A percentile compares a stretch with the other conserved stretches of the same genome.
phyloP scores from a whole-genome alignment of 2,797 vertebrate species.

The Sebastes wilsoni region DNA sequence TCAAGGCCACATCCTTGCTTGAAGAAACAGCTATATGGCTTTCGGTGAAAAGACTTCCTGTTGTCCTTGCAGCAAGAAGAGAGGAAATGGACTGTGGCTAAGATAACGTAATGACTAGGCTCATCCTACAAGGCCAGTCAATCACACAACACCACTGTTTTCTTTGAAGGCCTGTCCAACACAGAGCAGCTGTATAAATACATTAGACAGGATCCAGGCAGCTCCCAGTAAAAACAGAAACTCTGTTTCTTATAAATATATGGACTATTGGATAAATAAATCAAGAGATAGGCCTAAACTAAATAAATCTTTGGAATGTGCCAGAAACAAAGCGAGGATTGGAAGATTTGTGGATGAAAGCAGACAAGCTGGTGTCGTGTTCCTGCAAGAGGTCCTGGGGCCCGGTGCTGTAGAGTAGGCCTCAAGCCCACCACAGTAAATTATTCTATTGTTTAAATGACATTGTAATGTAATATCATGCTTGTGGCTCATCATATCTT shows the following conservation, averaged over 20 bases:
- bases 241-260: slow-evolving; percentile 68
- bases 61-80: slow-evolving; percentile 55
- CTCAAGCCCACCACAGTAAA: background rate
- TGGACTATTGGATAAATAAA: slow-evolving; percentile 80
- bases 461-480: slow-evolving; percentile 28
- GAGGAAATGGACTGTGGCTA: slow-evolving; percentile 49
- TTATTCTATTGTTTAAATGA: slow-evolving; percentile 25
- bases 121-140: slow-evolving; percentile 76
- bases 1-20: slow-evolving; percentile 38
- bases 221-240: slow-evolving; percentile 72
- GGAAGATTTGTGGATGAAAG: slow-evolving; percentile 42
- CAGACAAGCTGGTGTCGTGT: slow-evolving; percentile 40
- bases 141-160: slow-evolving; percentile 73
- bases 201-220: slow-evolving; percentile 61
- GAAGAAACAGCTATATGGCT: slow-evolving; percentile 32
- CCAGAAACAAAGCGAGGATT: slow-evolving; percentile 37
- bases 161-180: slow-evolving; percentile 64
- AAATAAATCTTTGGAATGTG: slow-evolving; percentile 73
- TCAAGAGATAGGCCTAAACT: slow-evolving; percentile 51
- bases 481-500: slow-evolving; percentile 13
- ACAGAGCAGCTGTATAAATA: slow-evolving; percentile 83
- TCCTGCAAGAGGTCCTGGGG: slow-evolving; percentile 24
- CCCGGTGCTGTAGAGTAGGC: background rate
- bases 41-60: slow-evolving; percentile 30
- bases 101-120: slow-evolving; percentile 59